phyloP scores from a whole-genome alignment of 1,140 invertebrate genomes.

The Proctacanthus coquilletti region DNA sequence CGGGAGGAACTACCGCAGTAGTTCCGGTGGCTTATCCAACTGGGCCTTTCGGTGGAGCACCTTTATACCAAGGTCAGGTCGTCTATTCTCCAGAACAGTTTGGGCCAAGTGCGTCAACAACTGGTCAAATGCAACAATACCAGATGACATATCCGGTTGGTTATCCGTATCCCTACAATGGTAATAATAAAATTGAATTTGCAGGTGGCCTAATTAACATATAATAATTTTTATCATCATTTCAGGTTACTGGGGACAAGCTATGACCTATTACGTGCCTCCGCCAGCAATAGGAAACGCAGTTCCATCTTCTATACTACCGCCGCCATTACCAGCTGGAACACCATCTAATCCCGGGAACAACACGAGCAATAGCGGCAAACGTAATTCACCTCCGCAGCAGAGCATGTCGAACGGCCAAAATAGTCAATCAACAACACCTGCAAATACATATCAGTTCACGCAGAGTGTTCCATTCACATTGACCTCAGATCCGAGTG shows the following conservation, averaged over 20 bases:
- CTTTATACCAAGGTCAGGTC: slow-evolving; percentile 25
- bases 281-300: slow-evolving; percentile 9
- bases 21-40: slow-evolving; percentile 22
- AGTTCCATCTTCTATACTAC: slow-evolving; percentile 9
- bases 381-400: slow-evolving; percentile 8
- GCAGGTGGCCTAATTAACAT: background rate
- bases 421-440: slow-evolving; percentile 8
- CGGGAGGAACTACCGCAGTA: slow-evolving; percentile 20
- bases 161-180: slow-evolving; percentile 26
- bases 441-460: slow-evolving; percentile 21
- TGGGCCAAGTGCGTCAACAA: slow-evolving; percentile 7
- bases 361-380: background rate
- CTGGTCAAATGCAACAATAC: slow-evolving; percentile 22
- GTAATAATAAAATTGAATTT: slow-evolving; percentile 4
- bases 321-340: slow-evolving; percentile 7
- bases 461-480: slow-evolving; percentile 23
- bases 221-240: background rate
- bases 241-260: slow-evolving; percentile 14
- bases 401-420: slow-evolving; percentile 1
- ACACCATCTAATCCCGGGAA: slow-evolving; percentile 6
- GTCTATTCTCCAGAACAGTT: slow-evolving; percentile 27
- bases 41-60: slow-evolving; percentile 21
- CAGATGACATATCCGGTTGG: slow-evolving; percentile 27
- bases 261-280: slow-evolving; percentile 27
- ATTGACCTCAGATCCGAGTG: slow-evolving; percentile 18